phyloP scores from a whole-genome alignment of 1,140 invertebrate genomes.

The Caerostris extrusa region DNA sequence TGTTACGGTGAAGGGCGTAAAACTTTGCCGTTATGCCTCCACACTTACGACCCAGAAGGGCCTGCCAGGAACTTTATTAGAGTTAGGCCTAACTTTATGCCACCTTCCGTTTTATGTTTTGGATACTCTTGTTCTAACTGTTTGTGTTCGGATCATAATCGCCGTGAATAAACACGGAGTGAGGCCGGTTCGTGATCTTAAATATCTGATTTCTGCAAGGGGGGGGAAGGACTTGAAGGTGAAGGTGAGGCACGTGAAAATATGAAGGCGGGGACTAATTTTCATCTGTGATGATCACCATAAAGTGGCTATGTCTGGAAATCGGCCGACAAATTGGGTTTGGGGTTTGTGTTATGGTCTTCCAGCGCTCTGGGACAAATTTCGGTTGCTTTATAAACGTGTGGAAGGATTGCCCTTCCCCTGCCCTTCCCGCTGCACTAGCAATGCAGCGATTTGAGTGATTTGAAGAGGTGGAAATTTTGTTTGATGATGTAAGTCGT shows the following conservation, averaged over 20 bases:
- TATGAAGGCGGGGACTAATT: slow-evolving; percentile 61
- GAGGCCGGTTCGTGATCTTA: slow-evolving; percentile 1
- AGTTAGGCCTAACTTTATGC: slow-evolving; percentile 48
- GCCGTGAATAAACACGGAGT: slow-evolving; percentile 42
- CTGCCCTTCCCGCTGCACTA: background rate
- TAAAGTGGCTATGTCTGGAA: slow-evolving; percentile 54
- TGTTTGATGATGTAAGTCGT: slow-evolving; percentile 54
- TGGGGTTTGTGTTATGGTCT: slow-evolving; percentile 43
- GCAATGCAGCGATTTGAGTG: background rate
- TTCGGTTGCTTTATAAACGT: slow-evolving; percentile 58
- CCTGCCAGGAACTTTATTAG: slow-evolving; percentile 42
- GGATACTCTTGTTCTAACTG: slow-evolving; percentile 15
- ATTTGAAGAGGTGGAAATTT: slow-evolving; percentile 37
- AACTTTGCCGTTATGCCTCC: slow-evolving; percentile 40
- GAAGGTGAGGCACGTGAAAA: slow-evolving; percentile 53
- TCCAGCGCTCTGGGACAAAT: background rate
- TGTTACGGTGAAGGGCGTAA: slow-evolving; percentile 40
- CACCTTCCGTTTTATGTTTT: slow-evolving; percentile 50
- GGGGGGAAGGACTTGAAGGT: background rate
- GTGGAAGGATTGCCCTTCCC: background rate
- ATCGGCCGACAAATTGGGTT: slow-evolving; percentile 56
- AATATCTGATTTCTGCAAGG: slow-evolving; percentile 60
- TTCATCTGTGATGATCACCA: slow-evolving; percentile 54
- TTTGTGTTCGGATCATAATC: slow-evolving; percentile 36
- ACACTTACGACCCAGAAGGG: slow-evolving; percentile 27